These are phyloP conservation scores for Dipus sagitta DNA, from an alignment of 2,797 vertebrate genomes.

Conservation along the genomic window DNA sequence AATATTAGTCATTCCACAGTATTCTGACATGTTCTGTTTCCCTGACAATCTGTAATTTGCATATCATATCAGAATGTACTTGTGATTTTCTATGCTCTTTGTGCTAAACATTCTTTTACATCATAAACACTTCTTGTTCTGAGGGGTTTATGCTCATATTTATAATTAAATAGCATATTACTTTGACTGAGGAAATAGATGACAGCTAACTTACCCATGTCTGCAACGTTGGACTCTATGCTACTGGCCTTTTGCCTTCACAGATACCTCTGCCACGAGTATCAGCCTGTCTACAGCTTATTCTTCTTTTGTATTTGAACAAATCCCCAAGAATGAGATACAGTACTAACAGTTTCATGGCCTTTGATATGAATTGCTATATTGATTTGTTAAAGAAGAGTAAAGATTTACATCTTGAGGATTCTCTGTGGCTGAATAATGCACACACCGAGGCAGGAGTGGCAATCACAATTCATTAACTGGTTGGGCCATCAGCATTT, in stretches of 20 bases:
- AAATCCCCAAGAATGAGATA: conserved; percentile 18
- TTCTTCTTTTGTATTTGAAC: conserved; percentile 35
- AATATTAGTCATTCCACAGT: not conserved
- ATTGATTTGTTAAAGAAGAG: conserved; percentile 47
- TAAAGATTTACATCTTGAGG: not conserved
- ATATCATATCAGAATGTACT: conserved; percentile 16
- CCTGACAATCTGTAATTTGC: not conserved
- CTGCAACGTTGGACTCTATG: not conserved
- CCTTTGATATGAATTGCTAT: not conserved
- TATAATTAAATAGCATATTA: not conserved
- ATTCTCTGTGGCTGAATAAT: conserved; percentile 18
- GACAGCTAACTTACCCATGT: not conserved
- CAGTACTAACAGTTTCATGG: conserved; percentile 20
- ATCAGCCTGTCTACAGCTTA: not conserved
- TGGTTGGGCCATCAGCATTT: not conserved
- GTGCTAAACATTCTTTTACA: not conserved
- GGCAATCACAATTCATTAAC: not conserved
- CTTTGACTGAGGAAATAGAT: not conserved
- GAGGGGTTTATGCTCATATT: not conserved
- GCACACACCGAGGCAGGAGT: not conserved
- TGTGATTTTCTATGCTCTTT: conserved; percentile 9
- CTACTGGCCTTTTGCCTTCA: not conserved
- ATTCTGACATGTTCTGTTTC: not conserved
- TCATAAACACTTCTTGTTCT: not conserved
- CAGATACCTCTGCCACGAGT: not conserved